Percentiles rank a stretch among this genome's conserved stretches.
These are phyloP conservation scores for Gandaritis pyraliata DNA, from an alignment of 2,888 invertebrate genomes.

Conservation along the genomic window DNA sequence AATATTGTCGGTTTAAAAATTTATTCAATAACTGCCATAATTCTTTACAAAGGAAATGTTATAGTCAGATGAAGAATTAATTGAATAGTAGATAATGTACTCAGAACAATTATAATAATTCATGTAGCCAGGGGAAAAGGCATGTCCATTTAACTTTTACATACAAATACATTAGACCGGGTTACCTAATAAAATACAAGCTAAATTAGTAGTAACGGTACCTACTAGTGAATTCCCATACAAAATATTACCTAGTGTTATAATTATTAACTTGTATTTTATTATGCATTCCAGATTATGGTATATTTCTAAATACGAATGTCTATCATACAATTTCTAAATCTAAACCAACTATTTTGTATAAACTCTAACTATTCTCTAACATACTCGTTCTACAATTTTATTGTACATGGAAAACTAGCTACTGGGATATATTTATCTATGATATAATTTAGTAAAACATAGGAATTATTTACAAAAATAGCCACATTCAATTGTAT, in stretches of 20 bases:
- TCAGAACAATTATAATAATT: slow-evolving; percentile 13
- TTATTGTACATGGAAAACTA: slow-evolving; percentile 83
- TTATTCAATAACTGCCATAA: slow-evolving; percentile 4
- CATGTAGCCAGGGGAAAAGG: slow-evolving; percentile 30
- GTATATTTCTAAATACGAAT: slow-evolving; percentile 67
- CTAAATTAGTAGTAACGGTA: too few species aligned
- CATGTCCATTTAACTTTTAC: slow-evolving; percentile 59
- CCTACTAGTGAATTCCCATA: too few species aligned
- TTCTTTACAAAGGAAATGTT: background rate
- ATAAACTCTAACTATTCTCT: slow-evolving; percentile 82
- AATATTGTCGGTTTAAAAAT: slow-evolving; percentile 6
- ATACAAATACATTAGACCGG: slow-evolving; percentile 56
- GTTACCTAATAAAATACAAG: too few species aligned
- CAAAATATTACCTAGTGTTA: too few species aligned
- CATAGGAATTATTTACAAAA: slow-evolving; percentile 76
- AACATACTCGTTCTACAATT: slow-evolving; percentile 78
- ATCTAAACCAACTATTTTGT: slow-evolving; percentile 77
- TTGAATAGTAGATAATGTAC: too few species aligned
- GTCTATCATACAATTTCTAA: slow-evolving; percentile 77
- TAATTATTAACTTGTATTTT: too few species aligned
- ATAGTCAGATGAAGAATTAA: slow-evolving; percentile 11
- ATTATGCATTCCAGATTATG: slow-evolving; percentile 28
- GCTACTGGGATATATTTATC: slow-evolving; percentile 77
- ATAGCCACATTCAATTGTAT: slow-evolving; percentile 74
- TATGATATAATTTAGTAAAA: slow-evolving; percentile 81